A percentile compares a stretch with the other conserved stretches of the same genome.
phyloP scores from a whole-genome alignment of 92 coral and sea anemone genomes.

The Galaxea fascicularis region DNA sequence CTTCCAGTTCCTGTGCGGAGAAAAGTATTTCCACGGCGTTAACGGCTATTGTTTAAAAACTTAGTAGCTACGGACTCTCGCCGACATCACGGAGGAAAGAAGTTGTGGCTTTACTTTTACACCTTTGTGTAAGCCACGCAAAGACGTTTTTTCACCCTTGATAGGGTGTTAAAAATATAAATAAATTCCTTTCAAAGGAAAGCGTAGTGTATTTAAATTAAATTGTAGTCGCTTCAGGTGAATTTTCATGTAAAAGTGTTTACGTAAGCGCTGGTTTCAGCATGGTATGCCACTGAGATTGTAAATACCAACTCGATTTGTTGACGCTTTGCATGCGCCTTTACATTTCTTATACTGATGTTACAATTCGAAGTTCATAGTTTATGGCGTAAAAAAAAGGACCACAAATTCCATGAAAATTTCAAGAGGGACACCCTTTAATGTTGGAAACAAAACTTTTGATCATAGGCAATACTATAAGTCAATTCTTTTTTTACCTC shows the following conservation, averaged over 20 bases:
- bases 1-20: not conserved
- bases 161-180: not conserved
- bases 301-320: not conserved
- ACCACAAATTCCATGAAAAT: not conserved
- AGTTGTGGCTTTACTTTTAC: not conserved
- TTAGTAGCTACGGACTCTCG: not conserved
- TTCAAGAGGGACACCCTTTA: not conserved
- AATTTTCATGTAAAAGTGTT: not conserved
- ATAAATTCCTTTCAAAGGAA: not conserved
- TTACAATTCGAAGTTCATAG: constrained; percentile 1
- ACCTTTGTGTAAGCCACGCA: not conserved
- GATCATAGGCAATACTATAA: too few relatives aligned
- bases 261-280: not conserved
- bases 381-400: constrained; percentile 1
- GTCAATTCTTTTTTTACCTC: not conserved
- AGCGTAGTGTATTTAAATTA: not conserved
- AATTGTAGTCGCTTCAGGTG: not conserved
- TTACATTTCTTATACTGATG: not conserved
- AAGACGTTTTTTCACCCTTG: not conserved
- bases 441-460: too few relatives aligned
- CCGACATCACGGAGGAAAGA: not conserved
- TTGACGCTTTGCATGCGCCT: not conserved
- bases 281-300: constrained; percentile 1
- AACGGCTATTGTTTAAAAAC: not conserved
- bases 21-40: not conserved